Conservation (phyloP, 2,797 vertebrate genomes). For the Anisognathus igniventris region DNA sequence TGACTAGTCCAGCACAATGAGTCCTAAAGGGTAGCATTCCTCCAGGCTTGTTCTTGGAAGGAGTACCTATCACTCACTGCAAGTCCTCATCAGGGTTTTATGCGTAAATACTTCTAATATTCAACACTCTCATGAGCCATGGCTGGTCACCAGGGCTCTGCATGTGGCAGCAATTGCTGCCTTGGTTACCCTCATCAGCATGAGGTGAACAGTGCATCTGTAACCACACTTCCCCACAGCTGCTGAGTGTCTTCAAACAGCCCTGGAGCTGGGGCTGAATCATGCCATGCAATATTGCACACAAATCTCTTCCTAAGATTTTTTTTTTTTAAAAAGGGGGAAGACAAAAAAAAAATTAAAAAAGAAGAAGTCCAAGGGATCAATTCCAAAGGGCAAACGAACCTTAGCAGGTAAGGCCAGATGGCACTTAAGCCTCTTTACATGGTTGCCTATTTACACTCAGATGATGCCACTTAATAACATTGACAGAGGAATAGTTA, state of each 20-base stretch:
- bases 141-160: not conserved
- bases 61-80: not conserved
- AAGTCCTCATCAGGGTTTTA: not conserved
- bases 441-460: not conserved
- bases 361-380: not conserved
- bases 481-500: not conserved
- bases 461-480: not conserved
- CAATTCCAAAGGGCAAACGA: not conserved
- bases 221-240: not conserved
- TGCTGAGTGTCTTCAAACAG: not conserved
- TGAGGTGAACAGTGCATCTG: not conserved
- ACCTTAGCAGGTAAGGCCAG: not conserved
- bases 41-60: not conserved
- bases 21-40: not conserved
- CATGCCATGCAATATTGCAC: not conserved
- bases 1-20: no score
- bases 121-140: not conserved
- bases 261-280: not conserved
- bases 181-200: not conserved
- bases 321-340: no score
- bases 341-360: not conserved
- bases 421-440: conserved; percentile 21
- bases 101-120: not conserved
- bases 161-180: not conserved
- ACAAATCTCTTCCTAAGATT: not conserved